These are phyloP conservation scores for Cantharis lateralis DNA, from an alignment of 2,888 invertebrate genomes.

Conservation along the genomic window DNA sequence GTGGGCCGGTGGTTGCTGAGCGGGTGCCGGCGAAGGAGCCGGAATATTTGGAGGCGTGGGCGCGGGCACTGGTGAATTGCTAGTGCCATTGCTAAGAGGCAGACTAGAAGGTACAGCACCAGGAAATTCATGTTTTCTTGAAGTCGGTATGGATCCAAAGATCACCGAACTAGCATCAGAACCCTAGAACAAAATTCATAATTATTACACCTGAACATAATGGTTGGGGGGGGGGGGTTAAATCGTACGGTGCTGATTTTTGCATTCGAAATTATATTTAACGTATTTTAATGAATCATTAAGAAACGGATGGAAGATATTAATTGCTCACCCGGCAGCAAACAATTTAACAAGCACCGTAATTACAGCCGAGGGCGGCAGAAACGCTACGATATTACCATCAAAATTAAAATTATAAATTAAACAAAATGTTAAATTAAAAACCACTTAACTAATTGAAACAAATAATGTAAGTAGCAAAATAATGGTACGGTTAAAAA, in stretches of 20 bases:
- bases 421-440: slow-evolving; percentile 15
- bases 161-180: slow-evolving; percentile 73
- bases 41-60: slow-evolving; percentile 68
- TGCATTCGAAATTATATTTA: slow-evolving; percentile 21
- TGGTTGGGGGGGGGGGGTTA: too few species aligned
- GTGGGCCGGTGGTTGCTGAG: slow-evolving; percentile 62
- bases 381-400: slow-evolving; percentile 20
- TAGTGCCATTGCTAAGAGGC: slow-evolving; percentile 67
- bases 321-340: slow-evolving; percentile 36
- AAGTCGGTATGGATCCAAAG: slow-evolving; percentile 63
- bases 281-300: slow-evolving; percentile 49
- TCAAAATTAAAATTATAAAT: slow-evolving; percentile 22
- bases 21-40: slow-evolving; percentile 72
- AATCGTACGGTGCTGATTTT: too few species aligned
- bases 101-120: slow-evolving; percentile 61
- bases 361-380: slow-evolving; percentile 33
- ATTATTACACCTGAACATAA: neutral
- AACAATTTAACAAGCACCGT: slow-evolving; percentile 37
- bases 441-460: neutral
- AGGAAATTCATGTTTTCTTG: slow-evolving; percentile 68
- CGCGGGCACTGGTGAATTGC: slow-evolving; percentile 67
- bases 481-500: neutral
- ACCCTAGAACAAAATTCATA: slow-evolving; percentile 61
- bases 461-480: neutral
- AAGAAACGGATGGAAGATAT: slow-evolving; percentile 43